Conservation (phyloP, 1,140 invertebrate genomes). For the Riptortus pedestris region DNA sequence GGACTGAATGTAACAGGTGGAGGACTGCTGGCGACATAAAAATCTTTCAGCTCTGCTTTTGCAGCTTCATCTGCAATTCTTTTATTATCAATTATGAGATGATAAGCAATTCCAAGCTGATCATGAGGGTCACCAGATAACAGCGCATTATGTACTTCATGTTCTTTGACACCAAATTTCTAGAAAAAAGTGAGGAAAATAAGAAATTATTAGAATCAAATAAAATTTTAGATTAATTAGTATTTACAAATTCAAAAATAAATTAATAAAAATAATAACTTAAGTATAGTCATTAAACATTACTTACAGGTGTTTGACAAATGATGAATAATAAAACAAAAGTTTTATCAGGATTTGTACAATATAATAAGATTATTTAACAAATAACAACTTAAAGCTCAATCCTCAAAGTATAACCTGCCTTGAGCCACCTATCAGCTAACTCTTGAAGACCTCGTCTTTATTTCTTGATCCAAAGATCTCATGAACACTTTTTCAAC, state of each 20-base stretch:
- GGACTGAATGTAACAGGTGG: conserved; percentile 51
- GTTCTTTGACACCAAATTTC: conserved; percentile 89
- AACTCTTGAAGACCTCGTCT: no score
- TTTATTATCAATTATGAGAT: conserved; percentile 98
- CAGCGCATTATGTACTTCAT: conserved; percentile 87
- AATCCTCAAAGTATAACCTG: no score
- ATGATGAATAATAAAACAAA: no score
- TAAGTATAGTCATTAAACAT: no score
- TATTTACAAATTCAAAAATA: background rate
- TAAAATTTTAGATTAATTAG: background rate
- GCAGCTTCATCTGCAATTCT: conserved; percentile 89
- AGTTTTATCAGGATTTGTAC: no score
- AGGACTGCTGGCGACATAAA: conserved; percentile 83
- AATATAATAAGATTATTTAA: no score
- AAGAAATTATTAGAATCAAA: background rate
- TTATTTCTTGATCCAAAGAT: no score
- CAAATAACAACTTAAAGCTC: no score
- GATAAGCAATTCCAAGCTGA: conserved; percentile 95
- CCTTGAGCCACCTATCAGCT: no score
- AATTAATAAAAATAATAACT: background rate
- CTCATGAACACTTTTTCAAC: no score
- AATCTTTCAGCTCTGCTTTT: conserved; percentile 89
- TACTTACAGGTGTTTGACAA: no score
- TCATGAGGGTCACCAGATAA: conserved; percentile 94
- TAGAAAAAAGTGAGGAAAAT: background rate